Base-by-base conservation (phyloP, 2,797 vertebrate species). In the Uromys caudimaculatus region DNA sequence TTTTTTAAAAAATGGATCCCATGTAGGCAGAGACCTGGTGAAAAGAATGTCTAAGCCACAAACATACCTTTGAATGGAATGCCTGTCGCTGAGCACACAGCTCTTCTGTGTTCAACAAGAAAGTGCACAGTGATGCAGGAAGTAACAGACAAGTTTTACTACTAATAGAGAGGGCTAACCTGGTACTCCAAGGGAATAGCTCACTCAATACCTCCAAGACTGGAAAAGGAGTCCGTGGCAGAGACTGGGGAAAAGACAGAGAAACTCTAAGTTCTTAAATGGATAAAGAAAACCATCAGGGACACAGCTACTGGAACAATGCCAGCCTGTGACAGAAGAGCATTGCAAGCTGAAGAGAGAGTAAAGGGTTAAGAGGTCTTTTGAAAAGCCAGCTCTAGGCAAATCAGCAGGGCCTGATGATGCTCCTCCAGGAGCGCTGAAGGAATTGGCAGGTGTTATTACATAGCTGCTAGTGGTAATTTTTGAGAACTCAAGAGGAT, bases 361-460 rank as follows among this genome's bases (percentile, higher is more conserved):
- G 95, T 91, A 96, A 97, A 97, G 90, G 94, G 95, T 97, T 97
- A 94, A 97, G 96, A 94, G 89, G 71, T 96, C 88, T 97, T 97
- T 95, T 90, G 76, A 96, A 97, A 97, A 96, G 92, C 91, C 62
- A 1, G 91, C 97, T 93, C 92, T 96, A 97, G 90, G 97, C 95
- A 98, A 97, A 97, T 97, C 95, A 98, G 95, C 97, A 87, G 91
- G 94, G 84, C 91, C 94, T 95, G 95, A 96, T 96, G 97, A 96
- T 95, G 97, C 93, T 92, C 95, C 94, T 95, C 54, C 23, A 96
- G 95, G 94, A 97, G 96, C 93, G 95, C 97, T 97, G 96, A 98
- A 97, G 96, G 95, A 98, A 97, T 97, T 97, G 97, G 97, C 97
- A 97, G 97, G 95, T 97, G 97, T 97, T 97, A 97, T 97, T 97